Conservation (phyloP, 2,888 invertebrate genomes). For the Epiblema foenella region DNA sequence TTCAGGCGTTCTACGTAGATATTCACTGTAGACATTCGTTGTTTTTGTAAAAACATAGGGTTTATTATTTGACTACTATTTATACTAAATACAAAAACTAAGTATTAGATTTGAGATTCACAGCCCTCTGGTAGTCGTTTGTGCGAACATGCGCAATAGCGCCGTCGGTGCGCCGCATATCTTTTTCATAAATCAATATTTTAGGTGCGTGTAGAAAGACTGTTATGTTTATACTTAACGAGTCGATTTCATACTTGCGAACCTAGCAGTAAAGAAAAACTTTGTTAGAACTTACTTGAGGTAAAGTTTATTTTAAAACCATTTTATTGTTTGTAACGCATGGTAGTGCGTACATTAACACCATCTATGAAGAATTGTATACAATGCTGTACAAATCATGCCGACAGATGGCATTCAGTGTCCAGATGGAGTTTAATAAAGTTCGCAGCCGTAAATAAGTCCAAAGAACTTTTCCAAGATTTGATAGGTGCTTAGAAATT, state of each 20-base stretch:
- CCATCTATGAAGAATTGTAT: not conserved
- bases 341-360: not conserved
- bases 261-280: not conserved
- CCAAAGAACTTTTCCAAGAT: not conserved
- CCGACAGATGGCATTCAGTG: constrained; percentile 26
- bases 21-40: constrained; percentile 5
- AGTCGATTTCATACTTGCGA: no score
- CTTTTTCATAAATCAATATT: constrained; percentile 41
- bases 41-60: constrained; percentile 2
- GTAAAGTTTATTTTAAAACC: not conserved
- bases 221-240: not conserved
- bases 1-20: not conserved
- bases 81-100: constrained; percentile 43
- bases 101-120: constrained; percentile 58
- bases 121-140: constrained; percentile 58
- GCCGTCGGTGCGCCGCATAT: constrained; percentile 32
- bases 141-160: constrained; percentile 46
- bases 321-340: not conserved
- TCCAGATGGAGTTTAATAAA: constrained; percentile 1
- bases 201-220: constrained; percentile 29
- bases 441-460: not conserved
- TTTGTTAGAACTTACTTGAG: not conserved
- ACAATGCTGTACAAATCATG: not conserved
- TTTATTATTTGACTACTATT: constrained; percentile 17
- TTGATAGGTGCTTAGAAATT: no score